A percentile compares a stretch with the other conserved stretches of the same genome.
These are phyloP conservation scores for Drosophila sordidula DNA, from an alignment of 2,888 invertebrate genomes.

Conservation along the genomic window DNA sequence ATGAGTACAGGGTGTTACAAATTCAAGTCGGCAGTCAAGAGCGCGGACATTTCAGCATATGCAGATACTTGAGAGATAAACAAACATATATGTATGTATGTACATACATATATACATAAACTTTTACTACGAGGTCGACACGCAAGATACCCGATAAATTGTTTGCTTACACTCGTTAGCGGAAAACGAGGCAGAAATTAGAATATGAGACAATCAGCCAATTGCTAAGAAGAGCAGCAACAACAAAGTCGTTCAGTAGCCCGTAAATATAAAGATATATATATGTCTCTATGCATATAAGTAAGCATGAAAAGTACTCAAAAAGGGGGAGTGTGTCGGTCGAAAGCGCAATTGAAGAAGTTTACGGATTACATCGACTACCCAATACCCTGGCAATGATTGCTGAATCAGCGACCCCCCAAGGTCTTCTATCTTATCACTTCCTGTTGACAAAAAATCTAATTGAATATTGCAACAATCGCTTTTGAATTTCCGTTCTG, in stretches of 20 bases:
- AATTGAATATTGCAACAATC: neutral
- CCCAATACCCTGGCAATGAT: conserved; percentile 25
- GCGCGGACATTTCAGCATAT: conserved; percentile 13
- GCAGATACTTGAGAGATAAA: neutral
- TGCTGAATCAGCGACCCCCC: neutral
- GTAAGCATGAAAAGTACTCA: conserved; percentile 12
- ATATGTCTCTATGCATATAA: neutral
- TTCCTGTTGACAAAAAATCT: neutral
- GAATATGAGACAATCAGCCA: conserved; percentile 8
- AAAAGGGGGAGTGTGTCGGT: conserved; percentile 50
- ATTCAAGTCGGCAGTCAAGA: neutral
- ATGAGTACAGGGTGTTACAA: neutral
- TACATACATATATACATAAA: neutral
- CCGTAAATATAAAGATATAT: neutral
- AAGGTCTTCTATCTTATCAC: neutral
- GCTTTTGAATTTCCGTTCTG: neutral
- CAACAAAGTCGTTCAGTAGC: conserved; percentile 9
- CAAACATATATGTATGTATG: neutral
- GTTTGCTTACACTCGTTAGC: conserved; percentile 29
- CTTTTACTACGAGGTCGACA: neutral
- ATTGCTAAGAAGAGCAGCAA: conserved; percentile 21
- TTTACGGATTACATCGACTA: neutral
- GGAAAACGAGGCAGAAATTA: conserved; percentile 13
- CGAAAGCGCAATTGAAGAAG: neutral
- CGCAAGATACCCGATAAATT: conserved; percentile 14